phyloP scores from a whole-genome alignment of 2,888 invertebrate genomes.

The Eupelmus urozonus region DNA sequence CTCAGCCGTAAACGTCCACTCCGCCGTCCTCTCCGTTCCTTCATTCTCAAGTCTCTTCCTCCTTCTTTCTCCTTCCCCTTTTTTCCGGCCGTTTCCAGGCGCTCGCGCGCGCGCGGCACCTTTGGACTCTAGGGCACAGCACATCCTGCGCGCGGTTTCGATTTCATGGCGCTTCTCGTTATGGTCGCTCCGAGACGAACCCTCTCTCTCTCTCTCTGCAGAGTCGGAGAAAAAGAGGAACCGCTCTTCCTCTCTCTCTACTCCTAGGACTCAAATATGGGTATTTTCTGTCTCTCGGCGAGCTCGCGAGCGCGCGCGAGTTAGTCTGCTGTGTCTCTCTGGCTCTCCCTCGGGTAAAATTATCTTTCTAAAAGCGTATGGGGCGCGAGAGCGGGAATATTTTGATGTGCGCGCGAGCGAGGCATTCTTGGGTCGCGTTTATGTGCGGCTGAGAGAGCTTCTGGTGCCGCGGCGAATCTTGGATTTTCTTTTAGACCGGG shows the following conservation, averaged over 20 bases:
- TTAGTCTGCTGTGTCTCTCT: neutral
- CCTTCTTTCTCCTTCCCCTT: conserved; percentile 12
- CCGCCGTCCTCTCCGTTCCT: neutral
- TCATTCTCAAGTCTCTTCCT: neutral
- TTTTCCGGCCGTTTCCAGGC: neutral
- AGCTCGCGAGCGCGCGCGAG: neutral
- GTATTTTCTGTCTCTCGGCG: conserved; percentile 4
- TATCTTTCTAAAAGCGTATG: conserved; percentile 52
- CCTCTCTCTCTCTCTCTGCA: neutral
- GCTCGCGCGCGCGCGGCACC: neutral
- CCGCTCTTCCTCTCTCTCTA: neutral
- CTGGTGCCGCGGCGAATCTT: neutral
- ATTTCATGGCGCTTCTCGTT: conserved; percentile 39
- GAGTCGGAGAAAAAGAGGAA: conserved; percentile 1
- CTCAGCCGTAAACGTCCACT: too few species aligned
- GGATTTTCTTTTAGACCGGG: neutral
- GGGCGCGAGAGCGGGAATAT: conserved; percentile 3
- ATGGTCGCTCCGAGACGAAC: conserved; percentile 18
- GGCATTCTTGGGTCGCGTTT: conserved; percentile 14
- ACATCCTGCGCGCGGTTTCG: conserved; percentile 29
- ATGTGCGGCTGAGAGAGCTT: too few species aligned
- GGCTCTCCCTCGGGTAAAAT: conserved; percentile 44
- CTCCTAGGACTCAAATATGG: conserved; percentile 8
- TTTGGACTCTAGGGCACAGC: neutral
- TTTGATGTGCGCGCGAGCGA: neutral